Evolutionary conservation across 2,888 invertebrate species (phyloP), one percentile per base, ranked within the genome.

Genomic region (Synanthedon formicaeformis): DNA sequence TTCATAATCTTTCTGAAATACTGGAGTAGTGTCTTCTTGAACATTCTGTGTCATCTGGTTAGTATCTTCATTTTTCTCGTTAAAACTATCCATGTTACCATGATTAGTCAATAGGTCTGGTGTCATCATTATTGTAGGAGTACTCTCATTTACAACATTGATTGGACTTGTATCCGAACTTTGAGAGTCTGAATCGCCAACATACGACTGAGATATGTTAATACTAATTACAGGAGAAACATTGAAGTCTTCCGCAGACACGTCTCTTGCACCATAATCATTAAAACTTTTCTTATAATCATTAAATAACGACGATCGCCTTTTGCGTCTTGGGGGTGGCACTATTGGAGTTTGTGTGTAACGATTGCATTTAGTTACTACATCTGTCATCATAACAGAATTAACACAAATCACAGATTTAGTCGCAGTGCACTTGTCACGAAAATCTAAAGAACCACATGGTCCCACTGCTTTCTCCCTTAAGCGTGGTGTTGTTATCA

Each of bases 31-130:
- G 13, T 49, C 6, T 49, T 57, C 54, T 6, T 41, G 4, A 53
- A 49, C 49, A 18, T 16, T 18, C 13, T 49, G 13, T 49, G 18
- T 18, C 16, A 18, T 49, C 18, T 11, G 12, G 13, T 18, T 49
- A 12, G 3, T 11, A 2, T 18, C 49, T 54, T 71, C 66, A 48
- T 65, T 67, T 11, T 55, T 61, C 57, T 58, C 63, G 53, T 55
- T 66, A 55, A 55, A 56, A 60, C 55, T 63, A 55, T 88, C 88
- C 51, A 78, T 65, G 13, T 82, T 81, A 62, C 82, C 89, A 63
- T 91, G 90, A 64, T 90, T 90, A 52, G 89, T 89, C 54, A 91
- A 73, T 55, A 90, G 73, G 75, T 91, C 91, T 8, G 91, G 90
- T 16, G 90, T 88, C 48, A 81, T 77, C 52, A 71, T 73, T 13